Evolutionary conservation across 30 jellyfish, hydroid and myxozoan species (phyloP), one percentile per base, ranked within the genome.

Genomic region (Hydra vulgaris): DNA sequence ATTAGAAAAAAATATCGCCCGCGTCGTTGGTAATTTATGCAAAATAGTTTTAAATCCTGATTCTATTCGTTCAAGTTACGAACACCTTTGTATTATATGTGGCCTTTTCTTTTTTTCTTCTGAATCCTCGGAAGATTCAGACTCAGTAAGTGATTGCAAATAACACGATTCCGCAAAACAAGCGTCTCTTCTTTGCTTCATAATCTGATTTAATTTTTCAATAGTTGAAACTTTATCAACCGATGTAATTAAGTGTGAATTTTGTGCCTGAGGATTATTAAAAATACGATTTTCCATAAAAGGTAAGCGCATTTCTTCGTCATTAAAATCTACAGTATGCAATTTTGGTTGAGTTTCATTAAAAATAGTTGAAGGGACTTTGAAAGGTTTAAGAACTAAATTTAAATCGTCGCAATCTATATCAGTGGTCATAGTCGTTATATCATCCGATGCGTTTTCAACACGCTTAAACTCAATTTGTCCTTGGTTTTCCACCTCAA

Each of bases 51-150:
- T n/a, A n/a, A n/a, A n/a, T n/a, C n/a, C n/a, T n/a, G n/a, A n/a
- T n/a, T n/a, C 61, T 12, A 40, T 40, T 40, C 12, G 12, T 40
- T 40, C 12, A 12, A 40, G 12, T 40, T 40, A 40, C 5, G 61
- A 40, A 40, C 61, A 40, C 61, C 61, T 40, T 40, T 40, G 61
- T 12, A 40, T 40, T 40, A 40, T 40, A 5, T 5, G 61, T 12
- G 5, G 61, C 12, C 12, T 40, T 40, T 40, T 40, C 61, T 75
- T 75, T 70, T 75, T 75, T 26, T 75, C 56, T 4, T 22, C 71
- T 78, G 66, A 77, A n/a, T 61, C 54, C 18, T 76, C 85, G n/a
- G 85, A 78, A 20, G 85, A 78, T n/a, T 78, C 85, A 25, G 85
- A 78, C 26, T 78, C 85, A 15, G 83, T 78, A 25, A 75, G 26